These are phyloP conservation scores for Himalopsyche tibetana DNA, from an alignment of 2,888 invertebrate genomes.

Conservation along the genomic window DNA sequence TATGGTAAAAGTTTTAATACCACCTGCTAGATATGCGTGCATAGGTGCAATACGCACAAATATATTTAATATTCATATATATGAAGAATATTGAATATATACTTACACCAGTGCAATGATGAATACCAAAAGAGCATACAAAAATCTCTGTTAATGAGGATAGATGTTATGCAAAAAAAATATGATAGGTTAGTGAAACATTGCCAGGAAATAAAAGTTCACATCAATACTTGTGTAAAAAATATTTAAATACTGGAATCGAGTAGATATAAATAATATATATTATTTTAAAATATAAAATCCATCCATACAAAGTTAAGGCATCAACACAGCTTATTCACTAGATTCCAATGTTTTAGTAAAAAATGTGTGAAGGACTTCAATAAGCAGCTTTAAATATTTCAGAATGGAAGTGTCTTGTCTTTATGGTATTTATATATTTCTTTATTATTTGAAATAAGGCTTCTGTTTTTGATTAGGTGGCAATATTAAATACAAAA, in stretches of 20 bases:
- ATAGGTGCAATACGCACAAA: too few species aligned
- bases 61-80: too few species aligned
- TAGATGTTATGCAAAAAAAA: constrained; percentile 12
- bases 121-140: too few species aligned
- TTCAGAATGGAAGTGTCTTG: constrained; percentile 37
- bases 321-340: constrained; percentile 40
- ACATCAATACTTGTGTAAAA: background rate
- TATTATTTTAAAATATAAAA: constrained; percentile 40
- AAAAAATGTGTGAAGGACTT: constrained; percentile 23
- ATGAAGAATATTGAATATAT: too few species aligned
- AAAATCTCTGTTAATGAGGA: background rate
- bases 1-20: too few species aligned
- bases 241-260: constrained; percentile 39
- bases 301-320: constrained; percentile 42
- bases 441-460: constrained; percentile 18
- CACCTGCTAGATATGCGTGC: too few species aligned
- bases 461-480: constrained; percentile 20
- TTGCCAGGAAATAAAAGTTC: constrained; percentile 42
- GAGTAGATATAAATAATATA: constrained; percentile 43
- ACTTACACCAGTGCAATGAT: too few species aligned
- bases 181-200: constrained; percentile 39
- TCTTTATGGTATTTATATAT: constrained; percentile 6
- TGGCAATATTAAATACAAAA: constrained; percentile 24
- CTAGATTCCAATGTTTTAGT: constrained; percentile 27
- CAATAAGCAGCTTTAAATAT: constrained; percentile 18